Evolutionary conservation across 2,113 vertebrate species (phyloP).

Genomic region (Plecotus auritus): DNA sequence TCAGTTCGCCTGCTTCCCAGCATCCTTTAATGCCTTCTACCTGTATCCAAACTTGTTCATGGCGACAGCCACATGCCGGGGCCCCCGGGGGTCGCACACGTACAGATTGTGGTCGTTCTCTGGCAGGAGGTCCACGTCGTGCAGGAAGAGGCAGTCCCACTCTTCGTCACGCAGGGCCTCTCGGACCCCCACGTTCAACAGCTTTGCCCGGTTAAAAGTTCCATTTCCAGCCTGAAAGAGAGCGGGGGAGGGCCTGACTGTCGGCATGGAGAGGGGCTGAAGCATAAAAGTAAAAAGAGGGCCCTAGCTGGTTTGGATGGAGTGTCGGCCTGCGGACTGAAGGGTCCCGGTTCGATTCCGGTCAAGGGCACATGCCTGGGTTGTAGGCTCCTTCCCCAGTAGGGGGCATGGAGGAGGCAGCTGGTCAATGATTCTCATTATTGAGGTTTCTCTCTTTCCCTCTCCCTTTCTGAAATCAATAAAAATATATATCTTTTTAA

Average conservation of each 20-base stretch:
- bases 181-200: constrained; percentile 94
- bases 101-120: constrained; percentile 98
- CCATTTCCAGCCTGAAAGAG: constrained; percentile 85
- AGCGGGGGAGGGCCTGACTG: background rate
- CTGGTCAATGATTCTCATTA: too few species aligned
- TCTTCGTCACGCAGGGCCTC: constrained; percentile 94
- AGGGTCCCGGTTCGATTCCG: too few species aligned
- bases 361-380: too few species aligned
- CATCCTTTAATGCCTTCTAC: constrained; percentile 63
- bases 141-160: constrained; percentile 95
- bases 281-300: too few species aligned
- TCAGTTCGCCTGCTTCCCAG: background rate
- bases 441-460: too few species aligned
- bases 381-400: too few species aligned
- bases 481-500: too few species aligned
- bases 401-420: too few species aligned
- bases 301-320: too few species aligned
- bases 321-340: too few species aligned
- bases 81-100: constrained; percentile 91
- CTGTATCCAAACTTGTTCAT: constrained; percentile 99
- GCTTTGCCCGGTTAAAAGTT: constrained; percentile 95
- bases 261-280: background rate
- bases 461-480: too few species aligned
- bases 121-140: constrained; percentile 94
- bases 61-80: constrained; percentile 92